phyloP scores from a whole-genome alignment of 2,113 vertebrate species.

The Paratilapia polleni region DNA sequence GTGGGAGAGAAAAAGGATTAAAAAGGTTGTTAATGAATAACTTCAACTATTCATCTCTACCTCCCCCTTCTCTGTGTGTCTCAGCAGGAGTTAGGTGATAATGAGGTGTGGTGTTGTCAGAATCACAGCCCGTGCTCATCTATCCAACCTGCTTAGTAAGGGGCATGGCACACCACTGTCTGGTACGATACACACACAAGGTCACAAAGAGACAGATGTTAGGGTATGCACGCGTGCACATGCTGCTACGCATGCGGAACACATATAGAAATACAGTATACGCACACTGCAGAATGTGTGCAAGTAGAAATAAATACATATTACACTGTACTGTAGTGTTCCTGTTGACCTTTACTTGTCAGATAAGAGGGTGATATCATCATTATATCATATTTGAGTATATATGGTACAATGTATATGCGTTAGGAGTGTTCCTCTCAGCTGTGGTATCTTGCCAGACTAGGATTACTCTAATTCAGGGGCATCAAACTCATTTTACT shows the following conservation, averaged over 20 bases:
- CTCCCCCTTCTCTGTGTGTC: conserved; percentile 12
- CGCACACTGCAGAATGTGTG: not conserved
- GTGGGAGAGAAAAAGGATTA: conserved; percentile 2
- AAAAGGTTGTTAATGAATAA: conserved; percentile 62
- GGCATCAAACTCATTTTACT: not conserved
- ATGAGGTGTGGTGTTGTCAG: conserved; percentile 73
- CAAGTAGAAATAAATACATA: not conserved
- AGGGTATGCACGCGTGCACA: not conserved
- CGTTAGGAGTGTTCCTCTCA: not conserved
- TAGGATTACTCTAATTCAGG: not conserved
- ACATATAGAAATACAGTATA: conserved; percentile 2
- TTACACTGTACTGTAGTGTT: not conserved
- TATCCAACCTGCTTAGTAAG: conserved; percentile 73
- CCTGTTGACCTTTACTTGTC: conserved; percentile 32
- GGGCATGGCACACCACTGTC: conserved; percentile 24
- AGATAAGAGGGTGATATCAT: conserved; percentile 9
- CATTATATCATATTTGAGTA: not conserved
- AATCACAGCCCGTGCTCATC: conserved; percentile 61
- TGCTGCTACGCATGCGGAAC: not conserved
- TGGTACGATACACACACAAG: conserved; percentile 27
- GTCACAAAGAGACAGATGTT: conserved; percentile 38
- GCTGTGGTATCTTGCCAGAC: not conserved
- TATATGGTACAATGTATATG: not conserved
- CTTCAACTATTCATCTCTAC: conserved; percentile 51
- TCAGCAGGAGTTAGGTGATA: conserved; percentile 71